Evolutionary conservation across 2,797 vertebrate genomes (phyloP).

Genomic region (Clarias pachynema): DNA sequence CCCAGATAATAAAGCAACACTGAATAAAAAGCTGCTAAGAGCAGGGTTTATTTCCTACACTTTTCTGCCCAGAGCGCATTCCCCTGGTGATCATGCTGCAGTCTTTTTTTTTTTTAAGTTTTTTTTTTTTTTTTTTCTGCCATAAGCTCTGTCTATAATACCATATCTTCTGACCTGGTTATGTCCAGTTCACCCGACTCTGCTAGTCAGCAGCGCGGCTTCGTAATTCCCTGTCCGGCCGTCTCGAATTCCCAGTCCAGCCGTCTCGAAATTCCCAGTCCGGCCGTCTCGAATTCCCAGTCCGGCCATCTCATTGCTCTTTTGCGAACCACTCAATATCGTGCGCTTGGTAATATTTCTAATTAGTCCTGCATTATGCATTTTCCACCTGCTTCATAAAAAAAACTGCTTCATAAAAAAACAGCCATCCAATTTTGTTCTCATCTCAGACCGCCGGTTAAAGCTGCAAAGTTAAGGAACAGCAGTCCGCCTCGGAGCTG

Average conservation of each 20-base stretch:
- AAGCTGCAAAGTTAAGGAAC: conserved; percentile 30
- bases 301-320: conserved; percentile 4
- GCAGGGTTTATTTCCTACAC: neutral
- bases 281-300: neutral
- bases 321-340: neutral
- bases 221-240: neutral
- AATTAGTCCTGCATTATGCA: conserved; percentile 45
- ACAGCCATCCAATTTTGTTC: conserved; percentile 56
- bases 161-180: neutral
- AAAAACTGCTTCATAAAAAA: conserved; percentile 26
- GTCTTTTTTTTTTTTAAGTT: too few species aligned
- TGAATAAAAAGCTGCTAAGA: neutral
- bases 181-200: neutral
- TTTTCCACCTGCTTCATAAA: conserved; percentile 26
- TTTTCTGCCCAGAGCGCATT: neutral
- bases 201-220: neutral
- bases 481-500: conserved; percentile 18
- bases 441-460: conserved; percentile 43
- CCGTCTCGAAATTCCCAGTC: conserved; percentile 1
- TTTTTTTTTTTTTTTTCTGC: neutral
- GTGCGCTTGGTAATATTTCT: conserved; percentile 37
- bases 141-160: neutral
- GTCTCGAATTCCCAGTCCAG: neutral
- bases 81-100: neutral
- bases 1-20: neutral